Conservation (phyloP, 2,888 invertebrate species). For the Drosophila rubida region DNA sequence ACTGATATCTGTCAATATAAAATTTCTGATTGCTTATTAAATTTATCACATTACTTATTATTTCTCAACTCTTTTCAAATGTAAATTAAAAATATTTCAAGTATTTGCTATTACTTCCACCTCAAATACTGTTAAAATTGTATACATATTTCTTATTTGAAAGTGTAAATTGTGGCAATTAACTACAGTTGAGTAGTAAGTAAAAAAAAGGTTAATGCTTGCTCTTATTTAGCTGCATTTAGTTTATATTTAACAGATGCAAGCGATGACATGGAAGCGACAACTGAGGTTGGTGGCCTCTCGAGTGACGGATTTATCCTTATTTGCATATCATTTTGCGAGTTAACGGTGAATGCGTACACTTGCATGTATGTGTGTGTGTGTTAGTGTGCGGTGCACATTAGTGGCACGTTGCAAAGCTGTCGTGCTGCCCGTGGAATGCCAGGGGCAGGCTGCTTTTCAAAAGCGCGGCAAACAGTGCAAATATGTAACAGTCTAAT, state of each 20-base stretch:
- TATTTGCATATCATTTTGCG: slow-evolving; percentile 83
- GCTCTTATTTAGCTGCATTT: neutral
- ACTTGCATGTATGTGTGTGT: slow-evolving; percentile 29
- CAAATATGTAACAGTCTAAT: slow-evolving; percentile 83
- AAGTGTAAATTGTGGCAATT: too few species aligned
- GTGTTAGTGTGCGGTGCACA: slow-evolving; percentile 42
- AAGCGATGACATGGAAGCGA: slow-evolving; percentile 13
- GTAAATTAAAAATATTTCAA: too few species aligned
- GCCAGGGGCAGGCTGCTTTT: slow-evolving; percentile 56
- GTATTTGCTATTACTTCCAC: too few species aligned
- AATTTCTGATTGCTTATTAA: too few species aligned
- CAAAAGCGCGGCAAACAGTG: slow-evolving; percentile 71
- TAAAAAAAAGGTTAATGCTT: neutral
- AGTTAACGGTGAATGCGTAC: slow-evolving; percentile 77
- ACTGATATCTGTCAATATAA: too few species aligned
- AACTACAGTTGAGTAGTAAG: too few species aligned
- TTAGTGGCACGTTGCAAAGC: slow-evolving; percentile 48
- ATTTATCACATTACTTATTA: too few species aligned
- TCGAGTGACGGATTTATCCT: slow-evolving; percentile 77
- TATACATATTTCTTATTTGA: too few species aligned
- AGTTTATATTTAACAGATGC: slow-evolving; percentile 3
- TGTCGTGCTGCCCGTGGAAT: slow-evolving; percentile 48
- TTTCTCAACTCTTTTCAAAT: too few species aligned
- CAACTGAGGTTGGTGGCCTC: slow-evolving; percentile 22
- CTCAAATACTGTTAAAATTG: too few species aligned